Percentiles rank a stretch among this genome's conserved stretches.
Conservation (phyloP, 1,140 invertebrate species). For the Uloborus diversus region DNA sequence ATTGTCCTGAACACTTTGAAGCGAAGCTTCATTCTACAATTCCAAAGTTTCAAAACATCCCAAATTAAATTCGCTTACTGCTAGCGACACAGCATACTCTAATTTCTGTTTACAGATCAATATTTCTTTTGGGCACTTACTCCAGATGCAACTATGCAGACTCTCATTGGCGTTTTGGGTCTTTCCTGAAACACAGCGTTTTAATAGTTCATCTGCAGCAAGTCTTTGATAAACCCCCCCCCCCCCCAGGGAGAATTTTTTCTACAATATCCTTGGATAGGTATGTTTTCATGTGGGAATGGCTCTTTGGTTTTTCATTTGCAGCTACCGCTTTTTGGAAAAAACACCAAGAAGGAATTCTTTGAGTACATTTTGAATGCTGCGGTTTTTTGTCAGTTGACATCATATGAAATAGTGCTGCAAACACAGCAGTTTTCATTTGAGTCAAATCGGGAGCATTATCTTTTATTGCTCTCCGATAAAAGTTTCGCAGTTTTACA, state of each 20-base stretch:
- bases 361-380: slow-evolving; percentile 2
- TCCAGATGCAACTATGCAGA: slow-evolving; percentile 8
- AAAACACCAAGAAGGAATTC: slow-evolving; percentile 20
- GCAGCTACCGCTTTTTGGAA: neutral
- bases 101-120: neutral
- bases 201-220: slow-evolving; percentile 2
- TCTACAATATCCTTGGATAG: neutral
- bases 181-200: neutral
- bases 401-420: neutral
- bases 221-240: slow-evolving; percentile 18
- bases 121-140: neutral
- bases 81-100: neutral
- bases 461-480: neutral
- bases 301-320: neutral
- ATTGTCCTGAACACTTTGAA: neutral
- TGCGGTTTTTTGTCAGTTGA: neutral
- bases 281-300: neutral
- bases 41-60: neutral
- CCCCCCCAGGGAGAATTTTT: slow-evolving; percentile 17
- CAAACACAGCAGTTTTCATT: slow-evolving; percentile 33
- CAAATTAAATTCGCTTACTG: neutral
- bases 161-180: slow-evolving; percentile 22
- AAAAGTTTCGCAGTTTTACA: neutral
- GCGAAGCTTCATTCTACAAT: neutral
- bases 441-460: neutral